Conservation (phyloP, 2,888 invertebrate genomes). For the Brenthis hecate region DNA sequence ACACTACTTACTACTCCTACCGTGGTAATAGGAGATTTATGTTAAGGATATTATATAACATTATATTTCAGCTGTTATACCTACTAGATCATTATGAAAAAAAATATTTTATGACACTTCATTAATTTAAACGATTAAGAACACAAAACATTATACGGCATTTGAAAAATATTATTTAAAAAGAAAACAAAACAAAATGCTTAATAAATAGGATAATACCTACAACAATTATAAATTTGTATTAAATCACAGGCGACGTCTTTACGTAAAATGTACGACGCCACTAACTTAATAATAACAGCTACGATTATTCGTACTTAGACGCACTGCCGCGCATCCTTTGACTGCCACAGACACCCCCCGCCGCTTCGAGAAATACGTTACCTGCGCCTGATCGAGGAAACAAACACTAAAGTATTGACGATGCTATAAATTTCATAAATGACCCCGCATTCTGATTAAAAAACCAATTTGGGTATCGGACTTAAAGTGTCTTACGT, state of each 20-base stretch:
- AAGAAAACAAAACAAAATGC: no score
- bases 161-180: no score
- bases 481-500: slow-evolving; percentile 49
- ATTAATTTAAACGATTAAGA: no score
- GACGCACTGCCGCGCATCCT: slow-evolving; percentile 55
- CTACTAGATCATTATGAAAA: no score
- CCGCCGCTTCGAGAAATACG: slow-evolving; percentile 69
- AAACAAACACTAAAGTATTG: slow-evolving; percentile 73
- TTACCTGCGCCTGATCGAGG: slow-evolving; percentile 68
- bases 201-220: no score
- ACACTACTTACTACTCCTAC: no score
- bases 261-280: not conserved
- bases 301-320: slow-evolving; percentile 38
- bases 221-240: not conserved
- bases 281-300: slow-evolving; percentile 26
- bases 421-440: slow-evolving; percentile 69
- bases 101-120: no score
- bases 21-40: no score
- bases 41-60: no score
- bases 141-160: no score
- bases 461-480: slow-evolving; percentile 69
- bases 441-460: slow-evolving; percentile 69
- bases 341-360: slow-evolving; percentile 66
- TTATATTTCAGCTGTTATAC: no score
- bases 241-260: slow-evolving; percentile 7